phyloP scores from a whole-genome alignment of 2,113 vertebrate species.

The Silurus meridionalis region DNA sequence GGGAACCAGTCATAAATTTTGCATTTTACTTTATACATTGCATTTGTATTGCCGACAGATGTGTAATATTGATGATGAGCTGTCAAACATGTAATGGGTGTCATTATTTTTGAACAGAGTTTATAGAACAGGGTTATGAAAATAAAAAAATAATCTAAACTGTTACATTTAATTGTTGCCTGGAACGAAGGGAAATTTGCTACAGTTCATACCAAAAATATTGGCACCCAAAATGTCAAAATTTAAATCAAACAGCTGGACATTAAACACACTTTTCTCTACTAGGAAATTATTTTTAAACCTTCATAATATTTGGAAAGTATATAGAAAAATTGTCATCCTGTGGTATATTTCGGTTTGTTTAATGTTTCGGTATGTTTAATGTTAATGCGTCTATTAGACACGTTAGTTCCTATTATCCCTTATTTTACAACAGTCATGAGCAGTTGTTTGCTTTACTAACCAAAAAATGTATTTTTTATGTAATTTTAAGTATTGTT shows the following conservation, averaged over 20 bases:
- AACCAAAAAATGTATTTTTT: no score
- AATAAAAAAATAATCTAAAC: neutral
- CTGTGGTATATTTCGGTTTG: neutral
- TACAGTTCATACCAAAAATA: neutral
- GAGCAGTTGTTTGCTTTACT: neutral
- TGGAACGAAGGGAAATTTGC: neutral
- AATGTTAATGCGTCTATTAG: neutral
- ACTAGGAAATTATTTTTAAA: neutral
- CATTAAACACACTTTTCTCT: neutral
- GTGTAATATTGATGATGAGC: neutral
- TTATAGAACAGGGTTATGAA: neutral
- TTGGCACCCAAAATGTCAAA: neutral
- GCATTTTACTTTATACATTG: neutral
- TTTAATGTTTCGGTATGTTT: neutral
- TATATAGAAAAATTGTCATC: neutral
- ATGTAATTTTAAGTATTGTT: neutral
- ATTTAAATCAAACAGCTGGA: neutral
- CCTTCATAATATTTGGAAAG: neutral
- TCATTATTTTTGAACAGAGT: neutral
- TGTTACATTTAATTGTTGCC: neutral
- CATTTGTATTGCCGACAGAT: neutral
- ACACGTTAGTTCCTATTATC: neutral
- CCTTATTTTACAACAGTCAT: neutral
- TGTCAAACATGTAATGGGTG: neutral
- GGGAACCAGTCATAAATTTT: neutral